These are phyloP conservation scores for Tiphia femorata DNA, from an alignment of 2,888 invertebrate species.

Conservation along the genomic window DNA sequence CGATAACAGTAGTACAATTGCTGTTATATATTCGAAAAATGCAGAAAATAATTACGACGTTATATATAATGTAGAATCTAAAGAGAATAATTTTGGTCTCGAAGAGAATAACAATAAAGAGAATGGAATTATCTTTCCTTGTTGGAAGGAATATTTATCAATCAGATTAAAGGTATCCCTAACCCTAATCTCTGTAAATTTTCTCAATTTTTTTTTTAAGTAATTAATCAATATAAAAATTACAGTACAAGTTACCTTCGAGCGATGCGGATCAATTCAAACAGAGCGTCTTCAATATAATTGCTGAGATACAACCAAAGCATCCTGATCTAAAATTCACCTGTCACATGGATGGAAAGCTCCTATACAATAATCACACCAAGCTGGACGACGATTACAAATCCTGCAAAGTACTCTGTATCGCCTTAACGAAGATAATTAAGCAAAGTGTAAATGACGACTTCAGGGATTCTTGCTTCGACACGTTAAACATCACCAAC, in stretches of 20 bases:
- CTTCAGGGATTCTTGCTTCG: slow-evolving; percentile 47
- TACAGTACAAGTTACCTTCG: slow-evolving; percentile 41
- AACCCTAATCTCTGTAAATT: background rate
- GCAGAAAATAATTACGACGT: background rate
- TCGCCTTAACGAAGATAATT: slow-evolving; percentile 43
- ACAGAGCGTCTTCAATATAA: slow-evolving; percentile 27
- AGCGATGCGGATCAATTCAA: slow-evolving; percentile 33
- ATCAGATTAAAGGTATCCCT: slow-evolving; percentile 33
- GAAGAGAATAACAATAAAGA: background rate
- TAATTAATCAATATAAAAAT: slow-evolving; percentile 14
- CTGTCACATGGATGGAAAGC: slow-evolving; percentile 19
- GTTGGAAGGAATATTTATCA: slow-evolving; percentile 32
- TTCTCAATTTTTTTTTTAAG: background rate
- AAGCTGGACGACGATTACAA: slow-evolving; percentile 33
- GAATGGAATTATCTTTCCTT: slow-evolving; percentile 4
- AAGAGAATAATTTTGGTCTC: background rate
- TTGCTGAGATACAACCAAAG: slow-evolving; percentile 26
- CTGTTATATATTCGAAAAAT: slow-evolving; percentile 10
- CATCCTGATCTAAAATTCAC: slow-evolving; percentile 45
- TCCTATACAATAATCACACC: slow-evolving; percentile 42
- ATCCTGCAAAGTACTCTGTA: slow-evolving; percentile 38
- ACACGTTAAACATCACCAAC: slow-evolving; percentile 34
- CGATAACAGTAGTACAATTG: slow-evolving; percentile 7
- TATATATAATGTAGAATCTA: background rate
- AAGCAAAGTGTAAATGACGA: slow-evolving; percentile 41